Base-by-base conservation (phyloP, 2,888 invertebrate species). In the Dione vanillae region DNA sequence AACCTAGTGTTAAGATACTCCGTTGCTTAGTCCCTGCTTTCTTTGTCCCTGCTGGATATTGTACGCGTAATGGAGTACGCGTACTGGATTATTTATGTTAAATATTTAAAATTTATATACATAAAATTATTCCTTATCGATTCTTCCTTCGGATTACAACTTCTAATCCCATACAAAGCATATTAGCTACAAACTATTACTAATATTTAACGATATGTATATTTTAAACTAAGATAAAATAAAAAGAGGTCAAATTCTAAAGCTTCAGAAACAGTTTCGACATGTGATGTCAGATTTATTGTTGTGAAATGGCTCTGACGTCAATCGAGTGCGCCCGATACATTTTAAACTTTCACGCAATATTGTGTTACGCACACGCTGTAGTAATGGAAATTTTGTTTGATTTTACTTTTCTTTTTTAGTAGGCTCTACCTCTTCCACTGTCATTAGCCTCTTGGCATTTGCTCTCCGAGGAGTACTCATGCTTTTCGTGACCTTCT, bases 251-350 rank as follows among this genome's bases (percentile, higher is more conserved):
- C 59, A 43, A 61, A 61, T n/a, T 27, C 27, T 20, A 43, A n/a
- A 61, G 43, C 59, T 43, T 43, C 19, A 10, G 20, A 41, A 58
- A 52, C 69, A 47, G 64, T 67, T 56, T 58, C 62, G 59, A 59
- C 59, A 67, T 41, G 64, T 76, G 69, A 73, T 73, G 73, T 74
- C 72, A 73, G 69, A 56, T 75, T 71, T 74, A 76, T 74, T 74
- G 72, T 69, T 70, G 71, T 70, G 68, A 70, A 68, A 70, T 43
- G 61, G 54, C 49, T 35, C 20, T 76, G 74, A 76, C 75, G 75
- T 76, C 75, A 76, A 73, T 71, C 67, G 43, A 37, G 67, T 61
- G 65, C 68, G 49, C 47, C 37, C 45, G 59, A 61, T 65, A 54
- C 61, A 14, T 40, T 69, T 58, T 65, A 65, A 58, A 58, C 65